Conservation (phyloP, 2,113 vertebrate genomes). For the Anoura caudifer region DNA sequence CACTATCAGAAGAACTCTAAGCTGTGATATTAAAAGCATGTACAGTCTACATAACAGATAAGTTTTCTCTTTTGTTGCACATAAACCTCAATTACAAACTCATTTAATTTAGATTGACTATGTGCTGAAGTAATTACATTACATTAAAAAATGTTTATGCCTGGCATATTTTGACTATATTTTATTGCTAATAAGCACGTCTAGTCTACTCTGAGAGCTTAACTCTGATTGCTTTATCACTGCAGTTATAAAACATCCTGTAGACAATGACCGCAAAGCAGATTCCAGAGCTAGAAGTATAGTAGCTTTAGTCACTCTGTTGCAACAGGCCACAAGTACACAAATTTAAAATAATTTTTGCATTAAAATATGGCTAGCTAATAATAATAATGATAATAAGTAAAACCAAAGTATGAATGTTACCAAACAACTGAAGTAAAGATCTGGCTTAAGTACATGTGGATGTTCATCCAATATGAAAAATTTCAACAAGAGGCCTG, state of each 20-base stretch:
- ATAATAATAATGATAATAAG: constrained; percentile 10
- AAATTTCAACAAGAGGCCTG: neutral
- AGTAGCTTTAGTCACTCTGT: neutral
- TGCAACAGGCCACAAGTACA: neutral
- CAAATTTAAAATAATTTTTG: neutral
- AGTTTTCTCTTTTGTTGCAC: neutral
- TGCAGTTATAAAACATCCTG: neutral
- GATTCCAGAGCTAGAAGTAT: neutral
- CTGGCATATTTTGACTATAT: constrained; percentile 28
- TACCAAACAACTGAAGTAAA: neutral
- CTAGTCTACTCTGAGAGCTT: constrained; percentile 42
- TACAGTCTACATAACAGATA: constrained; percentile 32
- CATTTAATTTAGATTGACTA: constrained; percentile 56
- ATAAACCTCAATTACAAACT: constrained; percentile 49
- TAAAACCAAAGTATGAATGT: constrained; percentile 5
- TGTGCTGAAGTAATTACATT: constrained; percentile 29
- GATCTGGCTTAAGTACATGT: neutral
- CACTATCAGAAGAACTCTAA: constrained; percentile 63
- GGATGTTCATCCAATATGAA: neutral
- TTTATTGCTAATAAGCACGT: constrained; percentile 47
- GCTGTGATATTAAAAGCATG: constrained; percentile 53
- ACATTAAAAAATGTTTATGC: constrained; percentile 43
- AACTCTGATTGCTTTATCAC: constrained; percentile 5
- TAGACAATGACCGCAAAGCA: neutral
- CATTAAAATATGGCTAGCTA: neutral